Evolutionary conservation across 2,113 vertebrate genomes (phyloP).

Genomic region (Bettongia penicillata): DNA sequence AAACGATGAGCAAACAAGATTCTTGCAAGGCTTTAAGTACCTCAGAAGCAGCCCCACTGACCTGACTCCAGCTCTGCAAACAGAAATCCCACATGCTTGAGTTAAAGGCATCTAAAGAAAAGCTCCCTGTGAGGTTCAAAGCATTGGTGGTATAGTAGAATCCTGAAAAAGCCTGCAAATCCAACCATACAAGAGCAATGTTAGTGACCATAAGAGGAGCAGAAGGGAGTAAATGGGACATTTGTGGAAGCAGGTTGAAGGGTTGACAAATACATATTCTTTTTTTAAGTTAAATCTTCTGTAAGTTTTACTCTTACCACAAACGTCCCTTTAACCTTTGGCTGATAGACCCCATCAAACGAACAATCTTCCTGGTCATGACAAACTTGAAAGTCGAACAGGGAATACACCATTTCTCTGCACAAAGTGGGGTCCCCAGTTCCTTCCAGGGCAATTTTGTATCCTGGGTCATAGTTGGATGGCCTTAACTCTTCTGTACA

Average conservation of each 20-base stretch:
- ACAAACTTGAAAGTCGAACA: conserved; percentile 90
- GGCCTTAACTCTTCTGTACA: conserved; percentile 86
- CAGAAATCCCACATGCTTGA: conserved; percentile 87
- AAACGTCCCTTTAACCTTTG: conserved; percentile 88
- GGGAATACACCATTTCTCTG: conserved; percentile 81
- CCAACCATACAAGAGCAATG: not conserved
- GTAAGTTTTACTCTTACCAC: conserved; percentile 86
- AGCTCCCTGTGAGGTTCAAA: conserved; percentile 83
- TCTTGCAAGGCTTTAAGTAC: not conserved
- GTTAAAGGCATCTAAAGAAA: conserved; percentile 86
- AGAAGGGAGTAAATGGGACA: not conserved
- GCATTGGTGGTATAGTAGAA: conserved; percentile 90
- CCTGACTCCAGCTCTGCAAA: conserved; percentile 86
- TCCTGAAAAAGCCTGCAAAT: conserved; percentile 92
- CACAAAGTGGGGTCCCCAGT: conserved; percentile 85
- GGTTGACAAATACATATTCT: not conserved
- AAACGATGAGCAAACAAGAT: not conserved
- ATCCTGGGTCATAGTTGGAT: conserved; percentile 74
- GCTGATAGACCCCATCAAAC: conserved; percentile 89
- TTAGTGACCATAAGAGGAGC: not conserved
- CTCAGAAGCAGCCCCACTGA: conserved; percentile 58
- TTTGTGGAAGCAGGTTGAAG: not conserved
- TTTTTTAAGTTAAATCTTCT: not conserved
- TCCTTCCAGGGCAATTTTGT: conserved; percentile 84
- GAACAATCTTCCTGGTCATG: conserved; percentile 83